These are phyloP conservation scores for Eurois occulta DNA, from an alignment of 2,888 invertebrate genomes.

Conservation along the genomic window DNA sequence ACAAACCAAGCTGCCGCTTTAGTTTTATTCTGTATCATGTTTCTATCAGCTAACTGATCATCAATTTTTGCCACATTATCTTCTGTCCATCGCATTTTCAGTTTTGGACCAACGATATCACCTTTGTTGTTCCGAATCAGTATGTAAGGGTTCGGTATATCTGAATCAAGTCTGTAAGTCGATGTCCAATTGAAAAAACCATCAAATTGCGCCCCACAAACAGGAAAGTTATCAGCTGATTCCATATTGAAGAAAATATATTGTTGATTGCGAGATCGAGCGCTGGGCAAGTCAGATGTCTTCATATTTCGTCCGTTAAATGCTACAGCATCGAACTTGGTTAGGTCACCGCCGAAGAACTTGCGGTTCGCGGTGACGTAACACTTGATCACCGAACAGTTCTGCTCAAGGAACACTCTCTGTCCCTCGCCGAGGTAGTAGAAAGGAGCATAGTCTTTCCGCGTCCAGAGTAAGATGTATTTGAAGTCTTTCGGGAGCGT, in stretches of 20 bases:
- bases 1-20: constrained; percentile 88
- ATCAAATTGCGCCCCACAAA: constrained; percentile 78
- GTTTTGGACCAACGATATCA: constrained; percentile 80
- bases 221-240: constrained; percentile 82
- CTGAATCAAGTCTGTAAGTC: constrained; percentile 85
- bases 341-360: constrained; percentile 70
- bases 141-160: constrained; percentile 82
- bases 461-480: constrained; percentile 83
- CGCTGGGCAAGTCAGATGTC: constrained; percentile 70
- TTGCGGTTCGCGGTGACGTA: constrained; percentile 78
- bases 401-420: constrained; percentile 78
- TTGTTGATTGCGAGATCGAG: constrained; percentile 79
- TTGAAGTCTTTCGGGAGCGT: constrained; percentile 77
- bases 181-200: constrained; percentile 86
- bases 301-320: constrained; percentile 82
- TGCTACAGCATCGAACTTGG: constrained; percentile 81
- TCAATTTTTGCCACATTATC: constrained; percentile 69
- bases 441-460: constrained; percentile 76
- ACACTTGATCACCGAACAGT: constrained; percentile 81
- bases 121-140: constrained; percentile 75
- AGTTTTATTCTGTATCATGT: constrained; percentile 76
- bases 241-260: constrained; percentile 85
- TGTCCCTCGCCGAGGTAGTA: constrained; percentile 78
- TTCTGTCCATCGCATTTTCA: constrained; percentile 54
- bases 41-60: constrained; percentile 68